Evolutionary conservation across 1,140 invertebrate genomes (phyloP), one percentile per base, ranked within the genome.

Genomic region (Drosophila orosa): DNA sequence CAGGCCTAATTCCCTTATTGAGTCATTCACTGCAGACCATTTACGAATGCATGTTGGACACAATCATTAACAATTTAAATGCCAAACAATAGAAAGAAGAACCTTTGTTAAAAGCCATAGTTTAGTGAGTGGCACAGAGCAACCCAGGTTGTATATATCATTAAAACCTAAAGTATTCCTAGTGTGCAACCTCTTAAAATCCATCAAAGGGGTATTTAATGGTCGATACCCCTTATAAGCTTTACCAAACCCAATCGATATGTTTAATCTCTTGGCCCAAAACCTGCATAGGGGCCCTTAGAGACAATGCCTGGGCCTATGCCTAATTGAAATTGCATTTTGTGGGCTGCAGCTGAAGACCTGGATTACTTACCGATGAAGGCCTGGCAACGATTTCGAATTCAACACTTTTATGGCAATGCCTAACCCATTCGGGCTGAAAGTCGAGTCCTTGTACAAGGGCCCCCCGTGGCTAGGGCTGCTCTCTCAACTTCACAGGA

Each of bases 401-500:
- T 29, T 54, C 65, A 42, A 17, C 35, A 50, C 12, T 42, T 22
- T 50, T 50, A 66, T 52, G 35, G 22, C 60, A 50, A 52, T 66
- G 29, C n/a, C 19, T 10, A 59, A 19, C 15, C 35, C 27, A 59
- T 40, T 59, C 54, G 17, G 5, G 25, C 22, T 17, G 7, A 17
- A 62, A 19, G 27, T 13, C 35, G n/a, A n/a, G 13, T 24, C 45
- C 37, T 40, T 35, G 25, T 52, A 17, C 37, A 37, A 25, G 22
- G 31, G 15, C 19, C 40, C 6, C 42, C 67, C 22, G 48, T 42
- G 13, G 67, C 40, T 48, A 25, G 25, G 31, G 39, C 15, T 69
- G 65, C 33, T 57, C 68, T 22, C 33, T 47, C 25, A 71, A 72
- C 42, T 71, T 47, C 40, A 71, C 65, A 69, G 48, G 63, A 71